Percentiles rank a stretch among this genome's conserved stretches.
These are phyloP conservation scores for Parauchenoglanis punctatus DNA, from an alignment of 2,797 vertebrate genomes.

Conservation along the genomic window DNA sequence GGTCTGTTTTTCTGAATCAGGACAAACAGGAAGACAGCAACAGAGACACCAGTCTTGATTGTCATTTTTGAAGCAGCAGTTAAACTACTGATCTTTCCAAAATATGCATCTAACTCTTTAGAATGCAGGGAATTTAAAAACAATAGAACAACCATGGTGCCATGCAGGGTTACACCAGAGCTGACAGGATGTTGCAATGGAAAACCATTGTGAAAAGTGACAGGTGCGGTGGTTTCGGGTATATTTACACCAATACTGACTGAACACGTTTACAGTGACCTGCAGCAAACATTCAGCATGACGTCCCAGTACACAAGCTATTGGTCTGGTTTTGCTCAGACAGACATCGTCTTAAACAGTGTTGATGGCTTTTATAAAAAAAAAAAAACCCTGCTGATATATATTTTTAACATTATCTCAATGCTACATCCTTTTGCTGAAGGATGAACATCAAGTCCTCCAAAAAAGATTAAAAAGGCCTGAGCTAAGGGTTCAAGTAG, in stretches of 20 bases:
- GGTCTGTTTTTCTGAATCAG: slow-evolving; percentile 29
- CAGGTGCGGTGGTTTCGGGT: background rate
- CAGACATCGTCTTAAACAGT: background rate
- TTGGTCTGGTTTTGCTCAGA: background rate
- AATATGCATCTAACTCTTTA: slow-evolving; percentile 42
- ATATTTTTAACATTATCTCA: background rate
- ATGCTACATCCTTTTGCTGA: slow-evolving; percentile 34
- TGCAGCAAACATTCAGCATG: background rate
- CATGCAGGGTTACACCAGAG: slow-evolving; percentile 11
- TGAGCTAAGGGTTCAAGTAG: background rate
- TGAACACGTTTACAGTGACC: slow-evolving; percentile 12
- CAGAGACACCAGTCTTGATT: slow-evolving; percentile 66
- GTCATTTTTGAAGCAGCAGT: slow-evolving; percentile 62
- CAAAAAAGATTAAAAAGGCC: background rate
- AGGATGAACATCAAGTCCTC: slow-evolving; percentile 11
- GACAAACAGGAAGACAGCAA: slow-evolving; percentile 58
- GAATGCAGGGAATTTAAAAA: slow-evolving; percentile 59
- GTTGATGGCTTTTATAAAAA: background rate
- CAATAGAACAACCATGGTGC: slow-evolving; percentile 58
- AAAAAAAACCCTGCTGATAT: background rate
- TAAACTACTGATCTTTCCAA: slow-evolving; percentile 38
- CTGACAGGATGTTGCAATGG: slow-evolving; percentile 34
- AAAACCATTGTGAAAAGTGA: slow-evolving; percentile 21
- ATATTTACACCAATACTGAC: slow-evolving; percentile 63
- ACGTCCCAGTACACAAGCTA: background rate